These are phyloP conservation scores for Nilaparvata lugens DNA, from an alignment of 1,140 invertebrate genomes.

Conservation along the genomic window DNA sequence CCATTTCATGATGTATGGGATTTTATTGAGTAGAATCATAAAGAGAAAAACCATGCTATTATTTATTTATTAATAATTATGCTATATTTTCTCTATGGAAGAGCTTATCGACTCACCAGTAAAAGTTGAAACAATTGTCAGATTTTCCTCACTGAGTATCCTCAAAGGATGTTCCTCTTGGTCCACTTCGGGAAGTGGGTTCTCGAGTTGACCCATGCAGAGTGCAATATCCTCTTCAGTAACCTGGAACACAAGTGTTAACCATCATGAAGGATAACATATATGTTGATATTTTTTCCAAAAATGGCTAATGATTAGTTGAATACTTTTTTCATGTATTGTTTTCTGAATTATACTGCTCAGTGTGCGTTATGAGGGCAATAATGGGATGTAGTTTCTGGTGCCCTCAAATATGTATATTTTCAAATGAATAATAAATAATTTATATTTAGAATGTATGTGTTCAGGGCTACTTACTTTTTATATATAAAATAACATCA, in stretches of 20 bases:
- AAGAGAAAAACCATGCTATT: no score
- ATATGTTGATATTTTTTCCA: slow-evolving; percentile 34
- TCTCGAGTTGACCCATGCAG: slow-evolving; percentile 66
- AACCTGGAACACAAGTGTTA: slow-evolving; percentile 40
- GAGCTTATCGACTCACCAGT: slow-evolving; percentile 46
- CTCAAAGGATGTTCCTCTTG: slow-evolving; percentile 72
- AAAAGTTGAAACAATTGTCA: slow-evolving; percentile 80
- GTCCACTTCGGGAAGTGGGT: slow-evolving; percentile 59
- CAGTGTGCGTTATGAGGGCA: no score
- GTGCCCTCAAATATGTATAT: no score
- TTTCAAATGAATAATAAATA: no score
- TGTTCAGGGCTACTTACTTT: no score
- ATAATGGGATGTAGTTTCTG: no score
- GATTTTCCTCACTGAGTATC: slow-evolving; percentile 80
- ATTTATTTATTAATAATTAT: no score
- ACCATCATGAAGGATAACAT: neutral
- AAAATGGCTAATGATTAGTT: slow-evolving; percentile 78
- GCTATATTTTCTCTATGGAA: no score
- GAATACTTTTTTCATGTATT: slow-evolving; percentile 80
- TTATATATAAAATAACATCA: no score
- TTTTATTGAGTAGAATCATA: no score
- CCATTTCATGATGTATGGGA: no score
- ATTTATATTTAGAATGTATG: no score
- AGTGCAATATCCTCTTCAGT: slow-evolving; percentile 85
- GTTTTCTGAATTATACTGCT: slow-evolving; percentile 47